Base-by-base conservation (phyloP, 2,888 invertebrate species). In the Apotomis capreana region DNA sequence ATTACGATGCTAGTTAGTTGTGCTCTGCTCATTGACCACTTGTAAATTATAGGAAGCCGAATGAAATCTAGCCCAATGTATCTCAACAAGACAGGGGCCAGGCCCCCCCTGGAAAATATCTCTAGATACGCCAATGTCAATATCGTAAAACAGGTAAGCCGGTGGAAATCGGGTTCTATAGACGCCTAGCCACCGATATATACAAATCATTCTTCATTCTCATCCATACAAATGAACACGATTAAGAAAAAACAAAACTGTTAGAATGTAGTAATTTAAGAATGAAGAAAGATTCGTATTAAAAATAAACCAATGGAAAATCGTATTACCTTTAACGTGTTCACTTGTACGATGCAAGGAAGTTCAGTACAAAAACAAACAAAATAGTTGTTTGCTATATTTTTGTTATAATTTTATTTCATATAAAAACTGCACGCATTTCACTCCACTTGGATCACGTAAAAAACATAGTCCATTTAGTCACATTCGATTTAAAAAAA, bases 151-250 rank as follows among this genome's bases (percentile, higher is more conserved):
- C 26, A 26, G 26, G 26, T 26, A 26, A 26, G 26, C 26, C 26
- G 2, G 26, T 26, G 1, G 26, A 26, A 26, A 26, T 26, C 26
- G 26, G 26, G 26, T 2, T 40, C 40, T 40, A 40, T 40, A 40
- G 26, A 26, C 6, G 40, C 40, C 5, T 40, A 40, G 40, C 5
- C 6, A 40, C 40, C 26, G 26, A 13, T 13, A 44, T 15, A 15
- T 49, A 55, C 60, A 52, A 84, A 88, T 78, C 87, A 83, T 87
- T 83, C 89, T 89, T 87, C 89, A 91, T 88, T 89, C 82, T 89
- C 87, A 83, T 81, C 77, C 76, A 81, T 77, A 87, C 87, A 89
- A 89, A 86, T 89, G 90, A 91, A 91, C 90, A 89, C 87, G 81
- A 76, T 74, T 77, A 74, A n/a, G 74, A 1, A 2, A 68, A 73